A percentile compares a stretch with the other conserved stretches of the same genome.
These are phyloP conservation scores for Sminthurinus aureus DNA, from an alignment of 2,888 invertebrate species.

Conservation along the genomic window DNA sequence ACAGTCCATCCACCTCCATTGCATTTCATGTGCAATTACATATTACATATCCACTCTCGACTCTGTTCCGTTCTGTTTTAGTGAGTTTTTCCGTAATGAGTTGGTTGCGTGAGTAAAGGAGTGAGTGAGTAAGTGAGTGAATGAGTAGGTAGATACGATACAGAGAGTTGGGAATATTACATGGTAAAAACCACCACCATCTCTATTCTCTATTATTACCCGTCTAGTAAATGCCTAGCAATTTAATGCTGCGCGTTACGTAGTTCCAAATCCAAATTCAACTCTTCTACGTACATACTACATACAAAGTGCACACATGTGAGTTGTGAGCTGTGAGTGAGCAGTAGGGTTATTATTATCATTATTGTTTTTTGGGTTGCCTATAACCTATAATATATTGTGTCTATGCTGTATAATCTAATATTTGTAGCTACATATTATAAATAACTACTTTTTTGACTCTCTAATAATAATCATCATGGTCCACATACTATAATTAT, in stretches of 20 bases:
- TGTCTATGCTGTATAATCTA: too few relatives aligned
- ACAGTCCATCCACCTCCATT: neutral
- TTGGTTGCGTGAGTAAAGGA: constrained; percentile 50
- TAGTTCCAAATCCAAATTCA: neutral
- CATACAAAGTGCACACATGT: too few relatives aligned
- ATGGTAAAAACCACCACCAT: too few relatives aligned
- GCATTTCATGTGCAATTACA: too few relatives aligned
- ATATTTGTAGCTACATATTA: too few relatives aligned
- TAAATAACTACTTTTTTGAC: too few relatives aligned
- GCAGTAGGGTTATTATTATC: too few relatives aligned
- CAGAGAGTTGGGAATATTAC: neutral
- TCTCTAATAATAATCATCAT: too few relatives aligned
- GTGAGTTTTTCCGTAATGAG: constrained; percentile 48
- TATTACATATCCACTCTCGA: neutral
- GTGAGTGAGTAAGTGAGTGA: neutral
- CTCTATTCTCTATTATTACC: neutral
- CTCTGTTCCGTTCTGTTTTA: constrained; percentile 1
- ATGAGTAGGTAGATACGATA: neutral
- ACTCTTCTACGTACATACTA: neutral
- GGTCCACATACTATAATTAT: too few relatives aligned
- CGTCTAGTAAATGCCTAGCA: constrained; percentile 10
- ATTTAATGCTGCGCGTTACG: constrained; percentile 20
- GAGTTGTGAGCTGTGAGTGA: too few relatives aligned
- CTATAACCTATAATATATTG: too few relatives aligned
- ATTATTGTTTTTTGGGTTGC: too few relatives aligned